Evolutionary conservation across 2,113 vertebrate genomes (phyloP), one percentile per base, ranked within the genome.

Genomic region (Trachemys scripta): DNA sequence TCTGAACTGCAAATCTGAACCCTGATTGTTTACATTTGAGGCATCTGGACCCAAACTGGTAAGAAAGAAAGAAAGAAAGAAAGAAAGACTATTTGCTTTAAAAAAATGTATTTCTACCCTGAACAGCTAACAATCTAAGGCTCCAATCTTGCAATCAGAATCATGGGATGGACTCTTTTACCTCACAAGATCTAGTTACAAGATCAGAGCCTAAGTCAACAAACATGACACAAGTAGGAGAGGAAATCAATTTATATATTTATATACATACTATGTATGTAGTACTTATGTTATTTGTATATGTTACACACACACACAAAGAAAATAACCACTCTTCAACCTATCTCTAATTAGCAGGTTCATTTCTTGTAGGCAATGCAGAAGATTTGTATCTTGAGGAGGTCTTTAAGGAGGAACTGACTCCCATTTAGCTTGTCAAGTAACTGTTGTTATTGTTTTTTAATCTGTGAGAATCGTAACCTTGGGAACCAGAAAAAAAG

Each of bases 311-410:
- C 75, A 47, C 69, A 47, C 59, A 38, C 31, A 59, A 76, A 19
- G 45, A 54, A 91, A 91, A 79, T 35, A 82, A 24, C 8, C 3
- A 0, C 0, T 2, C 9, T 1, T 62, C 35, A 84, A 1, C 1
- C 9, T 88, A 22, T 10, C 2, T 94, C 69, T 82, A 20, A 49
- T 27, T 31, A 82, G 65, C 27, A 90, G 87, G 29, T 3, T 5
- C 80, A 29, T 84, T 79, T 86, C 38, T 69, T 80, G 3, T 14
- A 62, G 16, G 31, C 16, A n/a, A n/a, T 16, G 16, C 14, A 65
- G 14, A 65, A 8, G 62, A 65, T n/a, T 17, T 65, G 62, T 16
- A 65, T 35, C 19, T 88, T n/a, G 86, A 88, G 79, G 2, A 53
- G 22, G 29, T 54, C 19, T 38, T 54, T 81, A 75, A 42, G 69